phyloP scores from a whole-genome alignment of 1,140 invertebrate species.

The Caenorhabditis remanei region DNA sequence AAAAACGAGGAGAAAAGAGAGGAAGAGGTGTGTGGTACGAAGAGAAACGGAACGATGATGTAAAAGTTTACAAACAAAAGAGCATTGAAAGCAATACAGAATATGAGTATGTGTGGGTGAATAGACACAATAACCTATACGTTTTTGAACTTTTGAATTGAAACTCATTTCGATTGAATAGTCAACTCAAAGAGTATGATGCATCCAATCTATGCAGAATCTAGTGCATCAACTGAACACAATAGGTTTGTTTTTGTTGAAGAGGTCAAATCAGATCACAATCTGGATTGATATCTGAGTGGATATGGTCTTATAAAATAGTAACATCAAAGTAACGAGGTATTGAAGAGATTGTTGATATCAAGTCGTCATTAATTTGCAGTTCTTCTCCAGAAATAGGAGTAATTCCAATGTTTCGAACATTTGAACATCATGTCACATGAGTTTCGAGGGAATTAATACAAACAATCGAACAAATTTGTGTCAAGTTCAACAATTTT shows the following conservation, averaged over 20 bases:
- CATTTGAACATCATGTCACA: too few relatives aligned
- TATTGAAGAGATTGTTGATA: too few relatives aligned
- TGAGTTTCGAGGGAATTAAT: too few relatives aligned
- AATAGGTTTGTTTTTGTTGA: background rate
- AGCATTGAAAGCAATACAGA: background rate
- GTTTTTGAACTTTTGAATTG: background rate
- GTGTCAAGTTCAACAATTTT: slow-evolving; percentile 16
- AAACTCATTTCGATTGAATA: background rate
- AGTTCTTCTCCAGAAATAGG: too few relatives aligned
- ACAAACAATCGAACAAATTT: background rate
- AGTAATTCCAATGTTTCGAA: too few relatives aligned
- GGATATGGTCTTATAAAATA: too few relatives aligned
- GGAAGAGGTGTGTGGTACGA: background rate
- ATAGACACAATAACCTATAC: background rate
- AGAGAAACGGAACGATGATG: background rate
- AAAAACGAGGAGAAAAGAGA: slow-evolving; percentile 12
- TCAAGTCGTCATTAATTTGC: too few relatives aligned
- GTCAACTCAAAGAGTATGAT: too few relatives aligned
- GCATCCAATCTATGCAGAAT: too few relatives aligned
- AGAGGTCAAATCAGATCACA: background rate
- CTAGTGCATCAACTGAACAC: too few relatives aligned
- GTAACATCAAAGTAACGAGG: too few relatives aligned
- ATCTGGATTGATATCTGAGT: background rate
- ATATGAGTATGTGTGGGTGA: background rate
- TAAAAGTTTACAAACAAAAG: slow-evolving; percentile 11